Percentiles rank a stretch among this genome's conserved stretches.
phyloP scores from a whole-genome alignment of 2,113 vertebrate genomes.

The Triplophysa rosa region DNA sequence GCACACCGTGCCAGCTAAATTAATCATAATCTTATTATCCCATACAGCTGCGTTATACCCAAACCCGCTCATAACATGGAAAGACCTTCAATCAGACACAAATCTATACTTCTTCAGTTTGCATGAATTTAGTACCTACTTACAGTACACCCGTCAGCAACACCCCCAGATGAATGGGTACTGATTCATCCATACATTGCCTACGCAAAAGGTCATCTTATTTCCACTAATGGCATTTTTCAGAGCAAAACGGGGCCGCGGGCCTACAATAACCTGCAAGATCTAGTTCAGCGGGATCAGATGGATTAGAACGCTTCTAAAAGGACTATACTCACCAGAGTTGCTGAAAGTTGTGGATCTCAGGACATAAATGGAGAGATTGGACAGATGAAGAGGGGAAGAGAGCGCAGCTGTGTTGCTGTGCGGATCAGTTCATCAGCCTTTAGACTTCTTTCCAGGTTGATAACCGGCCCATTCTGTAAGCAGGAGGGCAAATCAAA shows the following conservation, averaged over 20 bases:
- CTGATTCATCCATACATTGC: constrained; percentile 28
- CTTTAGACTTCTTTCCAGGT: constrained; percentile 72
- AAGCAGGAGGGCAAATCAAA: constrained; percentile 39
- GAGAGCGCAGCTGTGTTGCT: constrained; percentile 50
- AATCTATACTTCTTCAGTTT: not conserved
- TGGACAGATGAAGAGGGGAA: constrained; percentile 44
- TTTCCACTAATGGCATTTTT: constrained; percentile 4
- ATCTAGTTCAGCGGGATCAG: not conserved
- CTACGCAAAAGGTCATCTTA: constrained; percentile 21
- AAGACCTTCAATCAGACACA: not conserved
- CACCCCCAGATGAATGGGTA: not conserved
- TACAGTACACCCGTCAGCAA: not conserved
- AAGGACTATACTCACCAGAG: constrained; percentile 65
- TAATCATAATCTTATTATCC: constrained; percentile 8
- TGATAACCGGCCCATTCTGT: constrained; percentile 71
- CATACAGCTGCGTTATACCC: not conserved
- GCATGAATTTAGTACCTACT: constrained; percentile 8
- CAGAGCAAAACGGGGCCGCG: not conserved
- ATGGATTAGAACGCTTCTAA: constrained; percentile 9
- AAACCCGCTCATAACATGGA: constrained; percentile 13
- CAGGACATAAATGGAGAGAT: constrained; percentile 69
- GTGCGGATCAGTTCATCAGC: constrained; percentile 68
- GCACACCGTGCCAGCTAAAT: not conserved
- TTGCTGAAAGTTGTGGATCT: constrained; percentile 55
- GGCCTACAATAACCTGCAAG: not conserved